phyloP scores from a whole-genome alignment of 1,140 invertebrate species.

The Drosophila murphyi region DNA sequence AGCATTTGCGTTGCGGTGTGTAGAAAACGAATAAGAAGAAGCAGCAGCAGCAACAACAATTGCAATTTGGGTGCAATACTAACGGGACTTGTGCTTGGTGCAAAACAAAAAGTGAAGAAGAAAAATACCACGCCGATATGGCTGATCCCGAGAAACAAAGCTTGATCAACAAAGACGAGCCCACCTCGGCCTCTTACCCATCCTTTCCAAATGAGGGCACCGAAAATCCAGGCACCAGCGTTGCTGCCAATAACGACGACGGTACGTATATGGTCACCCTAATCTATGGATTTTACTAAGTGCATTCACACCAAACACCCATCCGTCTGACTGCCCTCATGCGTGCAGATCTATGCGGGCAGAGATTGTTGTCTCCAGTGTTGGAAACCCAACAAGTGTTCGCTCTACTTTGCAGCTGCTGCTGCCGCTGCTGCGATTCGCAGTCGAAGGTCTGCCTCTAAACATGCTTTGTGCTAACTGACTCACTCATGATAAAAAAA shows the following conservation, averaged over 20 bases:
- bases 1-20: conserved; percentile 64
- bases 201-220: conserved; percentile 57
- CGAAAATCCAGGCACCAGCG: conserved; percentile 64
- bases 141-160: conserved; percentile 73
- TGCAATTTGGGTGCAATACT: conserved; percentile 52
- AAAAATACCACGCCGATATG: conserved; percentile 41
- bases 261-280: conserved; percentile 55
- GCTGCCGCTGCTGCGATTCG: conserved; percentile 60
- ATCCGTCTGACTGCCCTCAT: conserved; percentile 18
- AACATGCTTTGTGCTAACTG: conserved; percentile 45
- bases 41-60: conserved; percentile 30
- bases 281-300: conserved; percentile 14
- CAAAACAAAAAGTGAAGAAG: conserved; percentile 17
- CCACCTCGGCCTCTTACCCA: conserved; percentile 56
- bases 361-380: conserved; percentile 27
- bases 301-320: conserved; percentile 55
- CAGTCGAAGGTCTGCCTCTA: conserved; percentile 46
- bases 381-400: conserved; percentile 79
- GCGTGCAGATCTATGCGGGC: conserved; percentile 35
- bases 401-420: conserved; percentile 58
- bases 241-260: conserved; percentile 61
- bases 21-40: conserved; percentile 11
- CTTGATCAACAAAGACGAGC: conserved; percentile 65
- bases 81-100: conserved; percentile 55
- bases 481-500: conserved; percentile 44